Conservation (phyloP, 2,888 invertebrate genomes). For the Platynereis dumerilii region DNA sequence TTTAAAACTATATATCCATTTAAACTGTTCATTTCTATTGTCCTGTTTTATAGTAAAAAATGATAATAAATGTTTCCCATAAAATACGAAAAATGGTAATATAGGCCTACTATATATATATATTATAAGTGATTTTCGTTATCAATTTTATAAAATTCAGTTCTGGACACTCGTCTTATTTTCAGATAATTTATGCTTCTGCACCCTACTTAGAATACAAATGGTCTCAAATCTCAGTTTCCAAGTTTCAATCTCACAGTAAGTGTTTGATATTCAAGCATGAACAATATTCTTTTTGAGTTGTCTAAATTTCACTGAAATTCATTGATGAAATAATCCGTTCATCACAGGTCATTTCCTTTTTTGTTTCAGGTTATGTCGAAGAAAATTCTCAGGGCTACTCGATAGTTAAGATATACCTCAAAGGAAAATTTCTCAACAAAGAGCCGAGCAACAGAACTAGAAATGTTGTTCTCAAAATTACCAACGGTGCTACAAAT, state of each 20-base stretch:
- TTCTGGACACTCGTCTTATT: no score
- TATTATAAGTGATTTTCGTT: no score
- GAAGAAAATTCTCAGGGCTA: slow-evolving; percentile 13
- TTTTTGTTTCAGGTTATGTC: neutral
- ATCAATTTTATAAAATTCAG: no score
- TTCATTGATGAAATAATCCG: neutral
- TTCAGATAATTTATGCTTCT: slow-evolving; percentile 14
- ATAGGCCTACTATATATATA: no score
- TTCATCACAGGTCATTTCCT: neutral
- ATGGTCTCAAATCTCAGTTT: slow-evolving; percentile 15
- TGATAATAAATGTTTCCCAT: no score
- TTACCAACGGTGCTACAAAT: slow-evolving; percentile 18
- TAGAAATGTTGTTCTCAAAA: slow-evolving; percentile 9
- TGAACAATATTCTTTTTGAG: neutral
- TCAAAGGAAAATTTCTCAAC: slow-evolving; percentile 13
- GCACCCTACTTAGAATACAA: slow-evolving; percentile 8
- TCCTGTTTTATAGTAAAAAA: no score
- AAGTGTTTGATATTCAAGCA: neutral
- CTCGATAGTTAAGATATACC: slow-evolving; percentile 18
- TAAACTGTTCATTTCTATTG: no score
- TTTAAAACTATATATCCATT: no score
- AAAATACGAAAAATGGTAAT: no score
- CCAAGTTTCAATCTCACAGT: neutral
- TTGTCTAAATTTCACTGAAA: no score
- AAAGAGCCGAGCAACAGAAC: slow-evolving; percentile 11